phyloP scores from a whole-genome alignment of 2,113 vertebrate genomes.

The Bos indicus region DNA sequence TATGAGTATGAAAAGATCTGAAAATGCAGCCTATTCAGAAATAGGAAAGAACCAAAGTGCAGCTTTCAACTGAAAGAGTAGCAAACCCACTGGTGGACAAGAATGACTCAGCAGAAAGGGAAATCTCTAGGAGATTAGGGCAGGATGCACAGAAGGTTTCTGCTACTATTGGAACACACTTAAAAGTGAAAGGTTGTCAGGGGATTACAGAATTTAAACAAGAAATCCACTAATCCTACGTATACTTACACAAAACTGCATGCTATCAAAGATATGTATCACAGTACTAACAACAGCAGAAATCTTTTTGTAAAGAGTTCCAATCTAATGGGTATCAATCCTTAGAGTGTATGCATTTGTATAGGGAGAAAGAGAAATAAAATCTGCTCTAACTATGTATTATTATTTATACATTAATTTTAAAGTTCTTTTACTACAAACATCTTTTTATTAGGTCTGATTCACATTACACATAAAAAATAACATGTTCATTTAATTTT shows the following conservation, averaged over 20 bases:
- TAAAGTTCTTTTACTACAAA: neutral
- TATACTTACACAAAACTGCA: neutral
- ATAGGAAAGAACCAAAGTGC: neutral
- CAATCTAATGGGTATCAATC: neutral
- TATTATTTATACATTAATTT: neutral
- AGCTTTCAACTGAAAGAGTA: neutral
- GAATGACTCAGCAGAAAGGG: neutral
- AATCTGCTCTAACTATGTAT: neutral
- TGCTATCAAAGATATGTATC: neutral
- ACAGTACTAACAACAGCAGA: neutral
- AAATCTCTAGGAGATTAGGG: too few relatives aligned
- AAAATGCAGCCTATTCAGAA: neutral
- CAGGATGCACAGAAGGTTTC: rapidly evolving
- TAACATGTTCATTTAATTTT: neutral
- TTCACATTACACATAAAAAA: neutral
- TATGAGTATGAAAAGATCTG: neutral
- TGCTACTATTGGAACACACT: rapidly evolving
- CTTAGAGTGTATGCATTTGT: neutral
- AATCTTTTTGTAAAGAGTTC: neutral
- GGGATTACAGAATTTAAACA: neutral
- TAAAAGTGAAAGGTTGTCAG: rapidly evolving
- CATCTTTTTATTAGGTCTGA: neutral
- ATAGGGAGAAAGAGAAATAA: neutral
- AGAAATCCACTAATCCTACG: neutral
- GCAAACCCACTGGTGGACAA: neutral